These are phyloP conservation scores for Ophonus ardosiacus DNA, from an alignment of 2,888 invertebrate species.

Conservation along the genomic window DNA sequence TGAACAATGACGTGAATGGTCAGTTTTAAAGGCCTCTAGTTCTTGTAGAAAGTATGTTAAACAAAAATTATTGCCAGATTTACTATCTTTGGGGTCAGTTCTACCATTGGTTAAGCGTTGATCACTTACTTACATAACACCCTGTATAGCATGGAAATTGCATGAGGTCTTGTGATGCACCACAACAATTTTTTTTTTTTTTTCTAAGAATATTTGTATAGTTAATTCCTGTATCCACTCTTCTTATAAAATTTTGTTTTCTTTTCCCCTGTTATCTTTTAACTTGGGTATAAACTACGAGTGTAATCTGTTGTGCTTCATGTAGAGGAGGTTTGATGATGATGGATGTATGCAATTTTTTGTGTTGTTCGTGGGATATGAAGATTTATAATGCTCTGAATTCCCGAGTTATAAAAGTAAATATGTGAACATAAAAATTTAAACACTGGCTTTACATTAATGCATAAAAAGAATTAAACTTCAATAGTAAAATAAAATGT, in stretches of 20 bases:
- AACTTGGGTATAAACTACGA: conserved; percentile 9
- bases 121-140: no score
- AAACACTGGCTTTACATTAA: neutral
- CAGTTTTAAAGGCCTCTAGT: no score
- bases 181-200: neutral
- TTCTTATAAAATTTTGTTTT: neutral
- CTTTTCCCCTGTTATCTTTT: neutral
- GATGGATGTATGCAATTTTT: conserved; percentile 6
- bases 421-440: neutral
- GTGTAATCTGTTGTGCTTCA: conserved; percentile 8
- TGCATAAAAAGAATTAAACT: neutral
- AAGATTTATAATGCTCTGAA: neutral
- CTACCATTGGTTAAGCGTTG: no score
- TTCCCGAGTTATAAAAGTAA: neutral
- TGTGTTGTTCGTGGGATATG: neutral
- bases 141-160: no score
- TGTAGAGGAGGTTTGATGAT: conserved; percentile 7
- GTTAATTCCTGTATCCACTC: neutral
- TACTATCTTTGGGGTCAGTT: no score
- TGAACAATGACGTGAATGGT: no score
- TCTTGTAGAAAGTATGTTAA: no score
- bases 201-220: neutral
- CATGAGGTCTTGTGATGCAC: no score
- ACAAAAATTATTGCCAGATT: no score
- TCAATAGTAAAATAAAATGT: neutral